Base-by-base conservation (phyloP, 2,888 invertebrate genomes). In the Eremobia ochroleuca region DNA sequence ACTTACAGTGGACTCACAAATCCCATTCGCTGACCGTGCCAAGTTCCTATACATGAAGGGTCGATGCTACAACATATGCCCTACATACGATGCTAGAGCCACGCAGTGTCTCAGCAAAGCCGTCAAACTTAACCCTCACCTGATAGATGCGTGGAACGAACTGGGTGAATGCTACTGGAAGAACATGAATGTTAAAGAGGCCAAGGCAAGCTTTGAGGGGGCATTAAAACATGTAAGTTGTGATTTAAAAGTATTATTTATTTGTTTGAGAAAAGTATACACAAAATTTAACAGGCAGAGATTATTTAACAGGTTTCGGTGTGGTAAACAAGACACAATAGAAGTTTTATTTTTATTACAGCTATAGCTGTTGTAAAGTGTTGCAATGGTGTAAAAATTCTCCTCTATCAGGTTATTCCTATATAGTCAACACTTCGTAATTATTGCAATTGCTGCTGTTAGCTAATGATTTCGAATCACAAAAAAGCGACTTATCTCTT, bases 131-230 rank as follows among this genome's bases (percentile, higher is more conserved):
- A 98, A 98, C 91, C 98, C 98, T 1, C 98, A 98, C 87, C 94
- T 98, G 74, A 97, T 98, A 0, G 98, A 98, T 73, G 98, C 98
- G 0, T 99, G 99, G 99, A 99, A 99, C 91, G 98, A 99, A 92
- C 96, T 99, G 0, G 99, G 99, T 0, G 98, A 99, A 93, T 98
- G 98, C 91, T 98, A 98, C 92, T 99, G 98, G 98, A 99, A 99
- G 94, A 98, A 98, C 91, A 97, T 98, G 91, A 98, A 99, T 91
- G 96, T 98, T 11, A 97, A 97, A 84, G 98, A 98, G 89, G 98
- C 99, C 0, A 98, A 98, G 90, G 98, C 98, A 88, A 99, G 99
- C 93, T 99, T 99, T 93, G 97, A 98, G 89, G 98, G 98, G 69
- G 98, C 98, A 77, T 94, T 98, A 79, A 97, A 97, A 91, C 97